phyloP scores from a whole-genome alignment of 2,797 vertebrate genomes.

The Centropyge bicolor region DNA sequence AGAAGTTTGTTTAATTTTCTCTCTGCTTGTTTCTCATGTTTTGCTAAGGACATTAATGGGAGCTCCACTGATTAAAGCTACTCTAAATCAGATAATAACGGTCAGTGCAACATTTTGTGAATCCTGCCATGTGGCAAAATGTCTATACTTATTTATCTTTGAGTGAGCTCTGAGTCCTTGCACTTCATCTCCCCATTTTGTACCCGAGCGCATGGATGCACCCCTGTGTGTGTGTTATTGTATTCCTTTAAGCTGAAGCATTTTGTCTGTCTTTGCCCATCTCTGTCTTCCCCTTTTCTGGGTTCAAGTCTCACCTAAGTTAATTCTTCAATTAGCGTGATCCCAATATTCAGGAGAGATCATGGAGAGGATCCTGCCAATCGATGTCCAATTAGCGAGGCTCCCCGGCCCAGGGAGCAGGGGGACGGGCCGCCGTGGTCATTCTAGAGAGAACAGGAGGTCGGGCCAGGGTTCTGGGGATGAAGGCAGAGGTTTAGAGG shows the following conservation, averaged over 20 bases:
- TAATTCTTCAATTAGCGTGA: constrained; percentile 85
- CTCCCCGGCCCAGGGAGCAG: constrained; percentile 38
- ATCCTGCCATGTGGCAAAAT: constrained; percentile 34
- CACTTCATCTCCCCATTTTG: constrained; percentile 4
- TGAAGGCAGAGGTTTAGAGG: constrained; percentile 45
- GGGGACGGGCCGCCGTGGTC: constrained; percentile 35
- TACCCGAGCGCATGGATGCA: constrained; percentile 14
- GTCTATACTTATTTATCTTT: constrained; percentile 36
- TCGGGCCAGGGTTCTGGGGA: constrained; percentile 41
- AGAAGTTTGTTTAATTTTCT: constrained; percentile 48
- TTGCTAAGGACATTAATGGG: constrained; percentile 36
- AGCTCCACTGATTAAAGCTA: constrained; percentile 39
- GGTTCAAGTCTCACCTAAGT: constrained; percentile 76
- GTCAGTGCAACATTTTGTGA: constrained; percentile 45
- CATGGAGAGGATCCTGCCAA: constrained; percentile 74
- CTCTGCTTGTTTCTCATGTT: constrained; percentile 22
- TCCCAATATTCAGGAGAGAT: constrained; percentile 84
- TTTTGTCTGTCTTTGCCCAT: constrained; percentile 71
- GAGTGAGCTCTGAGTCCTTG: constrained; percentile 9
- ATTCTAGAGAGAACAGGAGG: constrained; percentile 36
- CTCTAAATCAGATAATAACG: constrained; percentile 45
- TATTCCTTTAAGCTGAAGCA: constrained; percentile 70
- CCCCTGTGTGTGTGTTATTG: constrained; percentile 17
- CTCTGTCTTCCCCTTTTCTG: constrained; percentile 54
- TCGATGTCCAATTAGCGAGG: constrained; percentile 86